Percentiles rank a stretch among this genome's conserved stretches.
These are phyloP conservation scores for Scaptomyza polygonia DNA, from an alignment of 2,888 invertebrate genomes.

Conservation along the genomic window DNA sequence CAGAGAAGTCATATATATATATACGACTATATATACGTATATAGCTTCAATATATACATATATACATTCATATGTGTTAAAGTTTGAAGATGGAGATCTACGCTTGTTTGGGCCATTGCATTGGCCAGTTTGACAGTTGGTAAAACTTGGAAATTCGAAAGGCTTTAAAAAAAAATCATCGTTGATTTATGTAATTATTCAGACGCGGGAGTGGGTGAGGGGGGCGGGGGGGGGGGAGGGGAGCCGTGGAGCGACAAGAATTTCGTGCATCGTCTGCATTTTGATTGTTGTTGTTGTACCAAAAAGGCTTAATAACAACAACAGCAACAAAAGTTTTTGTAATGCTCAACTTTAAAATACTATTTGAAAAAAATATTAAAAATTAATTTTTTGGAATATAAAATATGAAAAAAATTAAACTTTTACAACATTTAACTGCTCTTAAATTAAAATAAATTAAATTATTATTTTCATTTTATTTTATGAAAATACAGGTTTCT, in stretches of 20 bases:
- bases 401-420: no score
- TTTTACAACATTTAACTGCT: no score
- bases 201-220: no score
- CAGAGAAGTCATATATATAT: slow-evolving; percentile 14
- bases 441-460: no score
- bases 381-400: no score
- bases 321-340: no score
- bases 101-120: slow-evolving; percentile 42
- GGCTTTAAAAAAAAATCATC: slow-evolving; percentile 80
- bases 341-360: slow-evolving; percentile 22
- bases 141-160: slow-evolving; percentile 75
- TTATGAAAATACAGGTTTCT: no score
- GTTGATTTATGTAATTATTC: slow-evolving; percentile 82
- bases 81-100: slow-evolving; percentile 17
- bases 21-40: background rate
- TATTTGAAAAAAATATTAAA: background rate
- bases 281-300: slow-evolving; percentile 17
- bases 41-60: slow-evolving; percentile 4
- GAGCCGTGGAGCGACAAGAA: slow-evolving; percentile 65
- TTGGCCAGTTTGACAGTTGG: slow-evolving; percentile 66
- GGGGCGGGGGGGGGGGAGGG: slow-evolving; percentile 1
- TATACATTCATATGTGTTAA: slow-evolving; percentile 1
- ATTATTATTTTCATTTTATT: no score
- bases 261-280: slow-evolving; percentile 58
- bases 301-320: no score